Base-by-base conservation (phyloP, 2,797 vertebrate genomes). In the Echiichthys vipera region DNA sequence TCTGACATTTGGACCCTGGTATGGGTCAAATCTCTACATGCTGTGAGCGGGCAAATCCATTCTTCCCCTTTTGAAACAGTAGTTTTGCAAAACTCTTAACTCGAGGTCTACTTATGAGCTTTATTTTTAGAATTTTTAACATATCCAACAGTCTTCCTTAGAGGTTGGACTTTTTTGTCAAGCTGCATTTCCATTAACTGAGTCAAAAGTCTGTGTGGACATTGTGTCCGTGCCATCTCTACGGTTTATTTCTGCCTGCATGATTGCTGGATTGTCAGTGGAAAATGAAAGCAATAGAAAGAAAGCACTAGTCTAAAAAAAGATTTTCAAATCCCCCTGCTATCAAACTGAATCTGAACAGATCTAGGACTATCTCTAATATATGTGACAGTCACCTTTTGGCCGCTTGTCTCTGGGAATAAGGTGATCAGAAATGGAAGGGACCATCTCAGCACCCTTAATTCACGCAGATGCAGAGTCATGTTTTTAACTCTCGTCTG, bases 211-310 rank as follows among this genome's bases (percentile, higher is more conserved):
- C 47, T 36, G 59, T 14, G 51, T 36, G 32, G 50, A 55, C 40
- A 7, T 45, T 40, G 46, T 54, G 10, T 65, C 24, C 3, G 42
- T 39, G 47, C 18, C 5, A 8, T 32, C 20, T 49, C 46, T 49
- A 4, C 45, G 2, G 51, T 50, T 69, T 36, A 30, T 71, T 47
- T 58, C 58, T 58, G 51, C 51, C 45, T 10, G 30, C 46, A 37
- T 40, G 24, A 54, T 50, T 63, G 25, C 51, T 61, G 13, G 64
- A 47, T 24, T 69, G 46, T 59, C 46, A 53, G 30, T 27, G 36
- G n/a, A 51, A 55, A 55, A 22, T 61, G 18, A 34, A 53, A 53
- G 30, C 39, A 70, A 32, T 32, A 40, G 17, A 40, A 49, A 18
- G 14, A 55, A 32, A n/a, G n/a, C n/a, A n/a, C n/a, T n/a, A n/a